Conservation (phyloP, 2,797 vertebrate species). For the Mormyrops attenuatus region DNA sequence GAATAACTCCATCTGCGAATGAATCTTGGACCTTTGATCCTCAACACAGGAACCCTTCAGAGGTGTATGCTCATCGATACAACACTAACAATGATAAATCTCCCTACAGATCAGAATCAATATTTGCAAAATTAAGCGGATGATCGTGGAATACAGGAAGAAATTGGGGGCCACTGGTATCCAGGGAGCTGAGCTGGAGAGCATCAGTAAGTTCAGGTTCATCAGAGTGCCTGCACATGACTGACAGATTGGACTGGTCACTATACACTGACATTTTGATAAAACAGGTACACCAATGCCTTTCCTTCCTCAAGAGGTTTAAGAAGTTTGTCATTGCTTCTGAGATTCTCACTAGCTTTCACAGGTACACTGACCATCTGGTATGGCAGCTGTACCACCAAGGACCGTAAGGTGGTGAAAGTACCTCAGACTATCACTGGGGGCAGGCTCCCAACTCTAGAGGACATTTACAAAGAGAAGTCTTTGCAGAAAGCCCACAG, state of each 20-base stretch:
- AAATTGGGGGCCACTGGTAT: neutral
- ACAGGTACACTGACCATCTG: constrained; percentile 28
- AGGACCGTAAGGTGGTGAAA: neutral
- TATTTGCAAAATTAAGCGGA: neutral
- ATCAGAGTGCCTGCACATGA: neutral
- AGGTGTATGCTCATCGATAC: neutral
- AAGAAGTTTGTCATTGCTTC: neutral
- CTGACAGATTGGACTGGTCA: neutral
- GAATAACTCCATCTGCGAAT: neutral
- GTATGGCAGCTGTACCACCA: constrained; percentile 2
- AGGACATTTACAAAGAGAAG: neutral
- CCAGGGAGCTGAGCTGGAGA: neutral
- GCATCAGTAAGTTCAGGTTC: neutral
- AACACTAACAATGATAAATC: neutral
- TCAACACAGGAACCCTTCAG: neutral
- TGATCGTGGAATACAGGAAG: neutral
- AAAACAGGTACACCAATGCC: neutral
- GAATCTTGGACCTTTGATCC: neutral
- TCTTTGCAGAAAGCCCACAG: neutral
- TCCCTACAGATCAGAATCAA: neutral
- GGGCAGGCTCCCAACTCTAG: neutral
- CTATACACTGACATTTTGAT: neutral
- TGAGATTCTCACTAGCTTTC: neutral
- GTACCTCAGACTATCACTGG: neutral
- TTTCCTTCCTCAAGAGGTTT: neutral